A percentile compares a stretch with the other conserved stretches of the same genome.
These are phyloP conservation scores for Drosophila antonietae DNA, from an alignment of 2,888 invertebrate species.

Conservation along the genomic window DNA sequence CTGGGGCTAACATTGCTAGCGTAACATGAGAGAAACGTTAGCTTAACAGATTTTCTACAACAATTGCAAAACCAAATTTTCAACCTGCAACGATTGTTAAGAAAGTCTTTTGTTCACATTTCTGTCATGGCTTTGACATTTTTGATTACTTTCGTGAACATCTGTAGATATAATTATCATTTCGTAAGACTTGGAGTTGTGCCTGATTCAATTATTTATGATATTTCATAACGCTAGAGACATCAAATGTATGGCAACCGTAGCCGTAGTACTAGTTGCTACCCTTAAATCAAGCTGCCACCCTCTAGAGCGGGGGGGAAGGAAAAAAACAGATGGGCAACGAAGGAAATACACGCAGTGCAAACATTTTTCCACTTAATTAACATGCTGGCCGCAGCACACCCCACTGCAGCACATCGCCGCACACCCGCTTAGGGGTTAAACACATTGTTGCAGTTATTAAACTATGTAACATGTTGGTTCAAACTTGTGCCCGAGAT, in stretches of 20 bases:
- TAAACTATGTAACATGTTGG: conserved; percentile 61
- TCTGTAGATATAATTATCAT: conserved; percentile 43
- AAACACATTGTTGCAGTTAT: conserved; percentile 75
- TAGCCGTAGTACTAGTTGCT: conserved; percentile 13
- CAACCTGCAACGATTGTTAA: conserved; percentile 18
- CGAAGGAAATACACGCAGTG: conserved; percentile 9
- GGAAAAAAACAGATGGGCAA: conserved; percentile 1
- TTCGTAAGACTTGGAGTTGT: conserved; percentile 39
- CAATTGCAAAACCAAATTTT: conserved; percentile 35
- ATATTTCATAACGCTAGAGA: conserved; percentile 35
- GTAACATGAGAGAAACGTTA: neutral
- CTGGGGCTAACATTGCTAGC: no score
- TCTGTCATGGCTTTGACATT: conserved; percentile 11
- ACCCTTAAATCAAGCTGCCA: conserved; percentile 26
- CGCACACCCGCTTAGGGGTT: conserved; percentile 42
- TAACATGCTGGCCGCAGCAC: conserved; percentile 67
- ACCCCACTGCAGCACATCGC: conserved; percentile 13
- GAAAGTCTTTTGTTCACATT: no score
- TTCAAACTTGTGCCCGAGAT: conserved; percentile 25
- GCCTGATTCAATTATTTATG: conserved; percentile 55
- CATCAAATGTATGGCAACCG: conserved; percentile 9
- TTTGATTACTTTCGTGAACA: conserved; percentile 36
- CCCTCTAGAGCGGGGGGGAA: neutral
- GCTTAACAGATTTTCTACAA: conserved; percentile 32
- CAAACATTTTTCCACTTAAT: conserved; percentile 72